Evolutionary conservation across 2,113 vertebrate genomes (phyloP).

Genomic region (Tichodroma muraria): DNA sequence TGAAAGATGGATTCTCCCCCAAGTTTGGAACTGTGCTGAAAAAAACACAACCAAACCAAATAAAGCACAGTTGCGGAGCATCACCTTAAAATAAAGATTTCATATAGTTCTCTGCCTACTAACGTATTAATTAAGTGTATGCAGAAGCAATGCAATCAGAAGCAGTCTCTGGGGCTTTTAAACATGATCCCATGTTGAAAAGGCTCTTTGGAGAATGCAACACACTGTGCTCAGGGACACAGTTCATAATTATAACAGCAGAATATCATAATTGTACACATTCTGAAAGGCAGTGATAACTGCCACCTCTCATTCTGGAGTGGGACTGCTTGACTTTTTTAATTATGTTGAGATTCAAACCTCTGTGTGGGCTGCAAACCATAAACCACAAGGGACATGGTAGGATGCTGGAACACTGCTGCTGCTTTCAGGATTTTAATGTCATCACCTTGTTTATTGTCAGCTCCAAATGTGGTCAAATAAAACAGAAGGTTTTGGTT

Average conservation of each 20-base stretch:
- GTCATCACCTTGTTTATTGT: background rate
- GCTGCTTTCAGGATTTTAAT: background rate
- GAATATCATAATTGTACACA: background rate
- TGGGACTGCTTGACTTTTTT: background rate
- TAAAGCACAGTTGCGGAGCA: background rate
- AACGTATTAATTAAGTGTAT: background rate
- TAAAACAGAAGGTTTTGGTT: background rate
- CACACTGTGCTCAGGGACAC: background rate
- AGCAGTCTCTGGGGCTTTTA: background rate
- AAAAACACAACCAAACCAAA: background rate
- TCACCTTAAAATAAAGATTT: background rate
- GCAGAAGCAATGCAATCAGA: background rate
- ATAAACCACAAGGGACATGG: background rate
- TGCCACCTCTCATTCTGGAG: slow-evolving; percentile 5
- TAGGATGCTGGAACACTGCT: background rate
- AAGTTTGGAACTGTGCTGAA: background rate
- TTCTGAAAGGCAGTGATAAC: slow-evolving; percentile 4
- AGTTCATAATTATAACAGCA: background rate
- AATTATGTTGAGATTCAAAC: background rate
- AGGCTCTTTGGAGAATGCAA: background rate
- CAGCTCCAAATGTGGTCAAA: background rate
- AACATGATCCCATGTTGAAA: background rate
- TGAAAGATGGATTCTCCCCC: background rate
- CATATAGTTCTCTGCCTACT: background rate
- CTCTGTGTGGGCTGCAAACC: background rate